phyloP scores from a whole-genome alignment of 2,888 invertebrate species.

The Lasioglossum leucozonium region DNA sequence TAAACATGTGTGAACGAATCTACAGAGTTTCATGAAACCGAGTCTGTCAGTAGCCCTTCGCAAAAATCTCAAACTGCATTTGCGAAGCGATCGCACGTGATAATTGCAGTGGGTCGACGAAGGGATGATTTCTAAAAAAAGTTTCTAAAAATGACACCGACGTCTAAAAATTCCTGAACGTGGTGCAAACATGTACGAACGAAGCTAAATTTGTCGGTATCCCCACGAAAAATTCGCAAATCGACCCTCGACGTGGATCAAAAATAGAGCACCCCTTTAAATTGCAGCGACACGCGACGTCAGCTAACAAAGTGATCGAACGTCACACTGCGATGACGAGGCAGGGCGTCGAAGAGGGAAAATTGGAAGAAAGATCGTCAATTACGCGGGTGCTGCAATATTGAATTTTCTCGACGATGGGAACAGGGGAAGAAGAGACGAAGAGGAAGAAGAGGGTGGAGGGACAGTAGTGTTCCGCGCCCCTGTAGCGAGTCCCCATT shows the following conservation, averaged over 20 bases:
- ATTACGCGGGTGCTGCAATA: neutral
- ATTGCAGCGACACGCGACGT: neutral
- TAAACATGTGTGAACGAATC: neutral
- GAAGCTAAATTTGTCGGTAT: neutral
- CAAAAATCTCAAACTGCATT: neutral
- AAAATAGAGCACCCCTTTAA: neutral
- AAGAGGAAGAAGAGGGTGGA: neutral
- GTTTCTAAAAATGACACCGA: neutral
- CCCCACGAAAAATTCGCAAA: neutral
- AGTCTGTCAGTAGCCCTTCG: neutral
- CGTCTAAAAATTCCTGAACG: neutral
- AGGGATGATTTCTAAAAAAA: neutral
- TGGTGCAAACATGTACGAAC: neutral
- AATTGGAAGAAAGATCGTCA: conserved; percentile 7
- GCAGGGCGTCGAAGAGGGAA: neutral
- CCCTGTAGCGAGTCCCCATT: neutral
- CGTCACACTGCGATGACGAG: neutral
- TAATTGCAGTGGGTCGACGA: neutral
- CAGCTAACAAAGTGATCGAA: neutral
- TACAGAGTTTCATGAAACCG: neutral
- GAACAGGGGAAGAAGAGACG: neutral
- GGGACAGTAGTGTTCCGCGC: neutral
- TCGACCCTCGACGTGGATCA: neutral
- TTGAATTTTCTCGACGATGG: neutral
- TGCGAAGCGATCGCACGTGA: neutral